Evolutionary conservation across 2,888 invertebrate species (phyloP).

Genomic region (Oeneis ivallda): DNA sequence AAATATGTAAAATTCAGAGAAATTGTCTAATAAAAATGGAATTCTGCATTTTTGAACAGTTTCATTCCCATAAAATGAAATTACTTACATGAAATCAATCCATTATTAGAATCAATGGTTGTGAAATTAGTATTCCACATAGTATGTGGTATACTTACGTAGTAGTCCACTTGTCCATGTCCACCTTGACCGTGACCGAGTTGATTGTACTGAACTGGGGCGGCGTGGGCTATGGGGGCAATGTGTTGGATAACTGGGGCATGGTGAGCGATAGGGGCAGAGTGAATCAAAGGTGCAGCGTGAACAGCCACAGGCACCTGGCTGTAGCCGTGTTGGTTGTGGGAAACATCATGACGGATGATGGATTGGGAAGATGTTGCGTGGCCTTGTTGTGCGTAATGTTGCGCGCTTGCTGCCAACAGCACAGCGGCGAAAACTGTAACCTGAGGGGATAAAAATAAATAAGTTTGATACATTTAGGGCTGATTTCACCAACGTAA

Average conservation of each 20-base stretch:
- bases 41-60: no score
- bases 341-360: constrained; percentile 36
- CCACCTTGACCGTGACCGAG: constrained; percentile 44
- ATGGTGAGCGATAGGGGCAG: constrained; percentile 18
- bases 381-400: constrained; percentile 44
- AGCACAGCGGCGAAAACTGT: constrained; percentile 37
- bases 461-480: background rate
- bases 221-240: constrained; percentile 42
- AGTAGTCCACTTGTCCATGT: constrained; percentile 50
- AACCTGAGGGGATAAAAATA: constrained; percentile 17
- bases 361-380: constrained; percentile 41
- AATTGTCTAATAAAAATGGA: no score
- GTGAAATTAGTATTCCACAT: no score
- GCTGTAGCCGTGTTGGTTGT: constrained; percentile 35
- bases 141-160: constrained; percentile 45
- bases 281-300: background rate
- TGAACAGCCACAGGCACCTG: constrained; percentile 28
- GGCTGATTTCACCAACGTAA: no score
- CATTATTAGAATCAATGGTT: no score
- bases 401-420: constrained; percentile 48
- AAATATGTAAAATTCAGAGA: no score
- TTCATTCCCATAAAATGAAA: no score
- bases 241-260: constrained; percentile 27
- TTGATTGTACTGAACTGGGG: constrained; percentile 27
- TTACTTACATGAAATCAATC: no score